Evolutionary conservation across 2,797 vertebrate genomes (phyloP).

Genomic region (Clarias fuscus): DNA sequence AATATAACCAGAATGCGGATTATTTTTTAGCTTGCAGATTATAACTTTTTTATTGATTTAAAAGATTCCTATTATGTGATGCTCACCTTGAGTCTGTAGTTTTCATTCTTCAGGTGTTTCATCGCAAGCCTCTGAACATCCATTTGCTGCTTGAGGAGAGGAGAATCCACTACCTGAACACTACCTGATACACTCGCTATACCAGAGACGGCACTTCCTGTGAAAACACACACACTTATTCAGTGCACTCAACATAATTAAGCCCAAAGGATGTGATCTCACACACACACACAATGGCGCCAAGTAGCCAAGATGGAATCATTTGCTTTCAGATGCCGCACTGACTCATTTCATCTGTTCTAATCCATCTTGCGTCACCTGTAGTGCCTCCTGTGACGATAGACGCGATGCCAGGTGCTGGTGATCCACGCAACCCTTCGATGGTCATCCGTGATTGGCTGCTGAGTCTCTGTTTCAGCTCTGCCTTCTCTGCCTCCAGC

Average conservation of each 20-base stretch:
- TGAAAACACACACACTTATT: neutral
- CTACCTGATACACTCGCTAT: slow-evolving; percentile 63
- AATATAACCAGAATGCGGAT: too few relatives aligned
- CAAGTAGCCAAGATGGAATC: neutral
- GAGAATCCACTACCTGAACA: slow-evolving; percentile 89
- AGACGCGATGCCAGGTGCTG: slow-evolving; percentile 83
- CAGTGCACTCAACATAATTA: neutral
- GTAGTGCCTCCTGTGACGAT: slow-evolving; percentile 82
- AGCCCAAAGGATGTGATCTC: neutral
- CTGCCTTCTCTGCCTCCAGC: slow-evolving; percentile 91
- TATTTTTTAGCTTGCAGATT: too few relatives aligned
- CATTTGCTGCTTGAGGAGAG: slow-evolving; percentile 91
- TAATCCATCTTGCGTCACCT: slow-evolving; percentile 64
- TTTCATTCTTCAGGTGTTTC: slow-evolving; percentile 91
- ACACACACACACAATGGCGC: neutral
- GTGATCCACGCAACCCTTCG: slow-evolving; percentile 80
- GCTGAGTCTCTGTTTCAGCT: slow-evolving; percentile 89
- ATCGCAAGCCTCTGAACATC: slow-evolving; percentile 88
- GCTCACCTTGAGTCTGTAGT: slow-evolving; percentile 88
- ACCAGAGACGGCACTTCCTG: slow-evolving; percentile 36
- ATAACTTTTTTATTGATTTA: neutral
- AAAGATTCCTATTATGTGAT: too few relatives aligned
- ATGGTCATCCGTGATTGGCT: slow-evolving; percentile 86
- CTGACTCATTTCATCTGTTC: neutral
- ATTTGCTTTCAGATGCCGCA: neutral